A percentile compares a stretch with the other conserved stretches of the same genome.
Evolutionary conservation across 2,888 invertebrate genomes (phyloP).

Genomic region (Polyploca ridens): DNA sequence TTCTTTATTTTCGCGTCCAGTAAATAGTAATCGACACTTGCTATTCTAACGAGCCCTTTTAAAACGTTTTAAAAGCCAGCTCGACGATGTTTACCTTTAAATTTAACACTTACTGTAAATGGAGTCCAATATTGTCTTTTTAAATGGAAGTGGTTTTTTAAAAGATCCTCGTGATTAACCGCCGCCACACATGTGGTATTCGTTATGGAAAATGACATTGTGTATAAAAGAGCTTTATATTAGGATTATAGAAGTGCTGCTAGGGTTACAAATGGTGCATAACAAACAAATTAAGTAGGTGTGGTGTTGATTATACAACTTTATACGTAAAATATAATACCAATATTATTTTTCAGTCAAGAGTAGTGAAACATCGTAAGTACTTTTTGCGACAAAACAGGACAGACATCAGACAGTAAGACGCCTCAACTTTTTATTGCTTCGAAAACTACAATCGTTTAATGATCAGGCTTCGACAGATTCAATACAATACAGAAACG

Average conservation of each 20-base stretch:
- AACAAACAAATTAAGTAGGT: too few species aligned
- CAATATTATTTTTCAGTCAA: too few species aligned
- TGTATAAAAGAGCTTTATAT: too few species aligned
- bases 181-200: not conserved
- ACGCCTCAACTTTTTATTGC: not conserved
- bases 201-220: not conserved
- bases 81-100: not conserved
- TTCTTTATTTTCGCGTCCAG: not conserved
- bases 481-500: not conserved
- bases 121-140: not conserved
- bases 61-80: constrained; percentile 6
- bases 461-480: not conserved
- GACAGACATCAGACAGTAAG: not conserved
- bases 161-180: not conserved
- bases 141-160: not conserved
- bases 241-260: too few species aligned
- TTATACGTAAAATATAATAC: too few species aligned
- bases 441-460: not conserved
- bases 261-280: too few species aligned
- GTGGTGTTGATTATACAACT: too few species aligned
- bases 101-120: constrained; percentile 4
- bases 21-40: constrained; percentile 3
- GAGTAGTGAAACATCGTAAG: not conserved
- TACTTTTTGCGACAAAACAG: not conserved
- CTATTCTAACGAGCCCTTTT: constrained; percentile 1